Evolutionary conservation across 2,888 invertebrate genomes (phyloP), one percentile per base, ranked within the genome.

Genomic region (Boloria selene): DNA sequence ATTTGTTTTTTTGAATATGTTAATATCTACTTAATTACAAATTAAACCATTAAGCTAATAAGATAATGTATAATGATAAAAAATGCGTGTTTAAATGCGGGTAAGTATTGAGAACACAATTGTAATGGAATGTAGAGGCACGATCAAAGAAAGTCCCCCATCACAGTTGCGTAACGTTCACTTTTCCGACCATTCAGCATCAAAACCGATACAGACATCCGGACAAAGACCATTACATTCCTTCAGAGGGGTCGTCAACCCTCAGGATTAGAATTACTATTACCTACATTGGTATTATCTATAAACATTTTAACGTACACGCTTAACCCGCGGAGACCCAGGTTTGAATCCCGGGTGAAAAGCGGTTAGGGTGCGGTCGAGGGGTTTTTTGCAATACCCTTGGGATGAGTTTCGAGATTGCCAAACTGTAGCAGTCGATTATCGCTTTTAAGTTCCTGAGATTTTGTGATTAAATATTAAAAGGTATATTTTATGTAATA

Each of bases 221-320:
- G 81, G 70, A 86, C 87, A 88, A 87, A 86, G 82, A 84, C 84
- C 78, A 87, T 87, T 85, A 85, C 79, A 90, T 90, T 85, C 89
- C 87, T 77, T 79, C 80, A 85, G 83, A 78, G 84, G 84, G 84
- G 78, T 69, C 69, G 63, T 45, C 65, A 64, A 68, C 85, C 83
- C 80, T 78, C 73, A 72, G 70, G 80, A 85, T 83, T 80, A 86
- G 86, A 85, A 86, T 87, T 85, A 87, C 87, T 86, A 88, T 90
- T 87, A 84, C 85, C 82, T 84, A 84, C 81, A 86, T 83, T 75
- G 79, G 88, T 82, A 89, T 92, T 90, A 91, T 91, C 90, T 91
- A 87, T 91, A 91, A 92, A 90, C 90, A 91, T 92, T 91, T 90
- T 89, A 91, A 84, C 88, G 86, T 86, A 81, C 79, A 74, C 88